phyloP scores from a whole-genome alignment of 2,797 vertebrate species.

The Myripristis murdjan region DNA sequence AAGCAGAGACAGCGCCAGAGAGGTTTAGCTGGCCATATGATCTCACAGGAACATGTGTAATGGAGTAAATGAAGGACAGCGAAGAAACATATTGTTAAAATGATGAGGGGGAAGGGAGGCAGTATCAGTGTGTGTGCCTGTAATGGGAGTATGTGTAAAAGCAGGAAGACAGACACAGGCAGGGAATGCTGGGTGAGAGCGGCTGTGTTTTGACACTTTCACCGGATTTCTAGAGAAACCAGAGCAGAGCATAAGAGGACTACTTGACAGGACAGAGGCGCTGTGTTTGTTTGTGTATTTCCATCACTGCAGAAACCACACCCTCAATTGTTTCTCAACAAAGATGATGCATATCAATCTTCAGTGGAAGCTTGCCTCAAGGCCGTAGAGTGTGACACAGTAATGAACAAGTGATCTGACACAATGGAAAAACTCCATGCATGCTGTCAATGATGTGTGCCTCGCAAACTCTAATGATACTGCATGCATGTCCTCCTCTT shows the following conservation, averaged over 20 bases:
- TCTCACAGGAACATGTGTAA: constrained; percentile 6
- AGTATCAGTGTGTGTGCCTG: neutral
- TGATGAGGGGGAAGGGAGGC: neutral
- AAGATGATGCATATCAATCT: constrained; percentile 1
- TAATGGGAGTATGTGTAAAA: neutral
- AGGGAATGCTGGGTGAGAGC: neutral
- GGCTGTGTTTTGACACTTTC: neutral
- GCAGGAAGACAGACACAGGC: neutral
- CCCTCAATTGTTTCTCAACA: constrained; percentile 17
- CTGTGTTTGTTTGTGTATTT: constrained; percentile 1
- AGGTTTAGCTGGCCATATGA: neutral
- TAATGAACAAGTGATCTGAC: neutral
- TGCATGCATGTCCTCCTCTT: neutral
- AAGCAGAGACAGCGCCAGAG: neutral
- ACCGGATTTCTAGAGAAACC: neutral
- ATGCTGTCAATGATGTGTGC: neutral
- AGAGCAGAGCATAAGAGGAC: neutral
- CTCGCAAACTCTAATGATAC: neutral
- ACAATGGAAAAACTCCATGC: neutral
- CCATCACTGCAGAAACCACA: constrained; percentile 6
- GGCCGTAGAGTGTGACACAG: constrained; percentile 1
- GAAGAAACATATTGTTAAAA: neutral
- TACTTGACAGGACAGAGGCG: neutral
- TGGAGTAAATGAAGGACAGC: constrained; percentile 12
- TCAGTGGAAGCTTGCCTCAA: neutral